Percentiles rank a stretch among this genome's conserved stretches.
phyloP scores from a whole-genome alignment of 92 coral and sea anemone species.

The Phenganax subtilis region DNA sequence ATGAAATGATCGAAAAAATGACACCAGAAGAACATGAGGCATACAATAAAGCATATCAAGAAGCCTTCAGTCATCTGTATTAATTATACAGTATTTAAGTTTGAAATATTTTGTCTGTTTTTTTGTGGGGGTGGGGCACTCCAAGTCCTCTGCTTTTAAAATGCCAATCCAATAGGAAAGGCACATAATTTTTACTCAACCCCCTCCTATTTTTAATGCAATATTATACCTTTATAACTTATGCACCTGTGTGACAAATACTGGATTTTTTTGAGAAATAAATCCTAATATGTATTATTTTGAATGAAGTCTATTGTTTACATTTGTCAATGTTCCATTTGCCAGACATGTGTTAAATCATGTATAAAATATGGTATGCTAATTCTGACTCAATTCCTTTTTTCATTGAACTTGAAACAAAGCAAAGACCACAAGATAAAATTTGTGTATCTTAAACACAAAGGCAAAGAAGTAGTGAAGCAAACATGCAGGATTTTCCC shows the following conservation, averaged over 20 bases:
- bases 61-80: conserved; percentile 76
- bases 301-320: background rate
- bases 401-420: background rate
- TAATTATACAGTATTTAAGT: conserved; percentile 11
- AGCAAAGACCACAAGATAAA: background rate
- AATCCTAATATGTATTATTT: too few species aligned
- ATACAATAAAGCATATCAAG: conserved; percentile 78
- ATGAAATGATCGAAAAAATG: conserved; percentile 80
- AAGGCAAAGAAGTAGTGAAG: background rate
- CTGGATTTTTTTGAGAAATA: too few species aligned
- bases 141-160: too few species aligned
- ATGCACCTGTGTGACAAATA: too few species aligned
- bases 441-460: background rate
- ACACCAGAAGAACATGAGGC: conserved; percentile 90
- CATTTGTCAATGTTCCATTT: background rate
- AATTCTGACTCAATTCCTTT: background rate
- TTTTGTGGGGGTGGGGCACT: too few species aligned
- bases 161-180: too few species aligned
- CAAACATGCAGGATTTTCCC: background rate
- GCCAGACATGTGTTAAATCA: background rate
- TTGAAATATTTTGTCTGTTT: background rate
- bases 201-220: too few species aligned
- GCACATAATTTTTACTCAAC: too few species aligned
- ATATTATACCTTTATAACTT: too few species aligned
- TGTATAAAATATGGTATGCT: too few species aligned